Conservation (phyloP, 37 sponge, comb jelly and placozoan species). For the Halisarca cf. caerulea region DNA sequence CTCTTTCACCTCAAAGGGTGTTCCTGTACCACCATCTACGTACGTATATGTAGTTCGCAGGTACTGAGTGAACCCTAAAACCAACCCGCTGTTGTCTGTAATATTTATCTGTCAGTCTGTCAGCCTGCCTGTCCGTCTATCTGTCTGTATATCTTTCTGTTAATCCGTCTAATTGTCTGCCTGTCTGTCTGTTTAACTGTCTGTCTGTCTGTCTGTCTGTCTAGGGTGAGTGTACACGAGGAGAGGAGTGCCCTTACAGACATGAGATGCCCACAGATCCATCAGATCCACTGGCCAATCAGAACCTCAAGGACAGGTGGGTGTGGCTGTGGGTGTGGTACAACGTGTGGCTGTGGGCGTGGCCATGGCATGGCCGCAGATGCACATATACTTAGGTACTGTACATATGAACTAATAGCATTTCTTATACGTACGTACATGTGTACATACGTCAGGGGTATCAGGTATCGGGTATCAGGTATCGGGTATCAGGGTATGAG, state of each 20-base stretch:
- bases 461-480: no score
- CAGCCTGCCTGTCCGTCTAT: no score
- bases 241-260: slow-evolving; percentile 94
- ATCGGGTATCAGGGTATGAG: no score
- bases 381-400: background rate
- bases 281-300: slow-evolving; percentile 91
- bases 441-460: background rate
- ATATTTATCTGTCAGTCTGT: no score
- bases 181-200: background rate
- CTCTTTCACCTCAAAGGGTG: no score
- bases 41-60: no score
- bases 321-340: background rate
- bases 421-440: background rate
- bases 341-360: no score
- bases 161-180: background rate
- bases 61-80: no score
- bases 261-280: slow-evolving; percentile 99
- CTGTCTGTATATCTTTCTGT: no score
- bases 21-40: no score
- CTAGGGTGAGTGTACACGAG: slow-evolving; percentile 96
- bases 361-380: no score
- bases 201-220: background rate
- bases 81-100: no score
- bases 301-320: slow-evolving; percentile 91
- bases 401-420: background rate